Percentiles rank a stretch among this genome's conserved stretches.
Evolutionary conservation across 2,113 vertebrate species (phyloP).

Genomic region (Ochotona princeps): DNA sequence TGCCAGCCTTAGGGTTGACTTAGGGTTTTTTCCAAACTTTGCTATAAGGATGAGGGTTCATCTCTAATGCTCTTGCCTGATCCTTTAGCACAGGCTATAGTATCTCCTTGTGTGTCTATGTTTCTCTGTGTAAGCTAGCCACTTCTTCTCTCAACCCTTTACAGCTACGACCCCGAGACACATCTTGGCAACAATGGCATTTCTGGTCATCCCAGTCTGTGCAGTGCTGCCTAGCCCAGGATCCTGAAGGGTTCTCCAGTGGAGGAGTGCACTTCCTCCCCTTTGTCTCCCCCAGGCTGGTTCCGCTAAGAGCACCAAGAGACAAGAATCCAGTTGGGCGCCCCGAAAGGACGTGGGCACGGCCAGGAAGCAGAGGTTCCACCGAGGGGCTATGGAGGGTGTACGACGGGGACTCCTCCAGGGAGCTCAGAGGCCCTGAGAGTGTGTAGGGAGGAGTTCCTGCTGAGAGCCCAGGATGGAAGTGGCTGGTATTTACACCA

Average conservation of each 20-base stretch:
- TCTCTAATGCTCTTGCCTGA: background rate
- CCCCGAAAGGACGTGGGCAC: background rate
- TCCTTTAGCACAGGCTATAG: background rate
- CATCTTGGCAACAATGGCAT: background rate
- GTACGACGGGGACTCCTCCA: background rate
- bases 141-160: slow-evolving; percentile 16
- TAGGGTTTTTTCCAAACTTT: slow-evolving; percentile 16
- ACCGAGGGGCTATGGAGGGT: background rate
- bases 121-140: background rate
- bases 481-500: background rate
- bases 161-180: background rate
- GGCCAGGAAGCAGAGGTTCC: background rate
- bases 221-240: background rate
- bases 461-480: background rate
- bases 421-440: background rate
- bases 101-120: background rate
- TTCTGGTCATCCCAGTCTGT: background rate
- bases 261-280: background rate
- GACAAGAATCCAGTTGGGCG: background rate
- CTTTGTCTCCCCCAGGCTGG: background rate
- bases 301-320: background rate
- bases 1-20: background rate
- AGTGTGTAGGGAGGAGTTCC: background rate
- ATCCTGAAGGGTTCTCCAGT: background rate
- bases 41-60: background rate